phyloP scores from a whole-genome alignment of 2,888 invertebrate genomes.

The Hyppa rectilinea region DNA sequence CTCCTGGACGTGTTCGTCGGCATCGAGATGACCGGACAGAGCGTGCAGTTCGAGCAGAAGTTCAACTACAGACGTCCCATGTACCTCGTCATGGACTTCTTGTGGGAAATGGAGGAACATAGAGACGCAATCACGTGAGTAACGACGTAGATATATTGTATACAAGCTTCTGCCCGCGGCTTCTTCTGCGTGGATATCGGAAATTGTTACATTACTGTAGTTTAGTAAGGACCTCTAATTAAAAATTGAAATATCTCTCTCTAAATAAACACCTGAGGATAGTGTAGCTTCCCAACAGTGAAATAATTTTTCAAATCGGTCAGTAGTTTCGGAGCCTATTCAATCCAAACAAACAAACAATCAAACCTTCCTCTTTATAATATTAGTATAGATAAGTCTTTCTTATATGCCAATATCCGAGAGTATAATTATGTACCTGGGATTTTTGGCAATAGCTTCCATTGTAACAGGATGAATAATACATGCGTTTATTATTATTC shows the following conservation, averaged over 20 bases:
- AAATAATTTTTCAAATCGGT: too few relatives aligned
- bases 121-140: conserved; percentile 94
- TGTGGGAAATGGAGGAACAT: conserved; percentile 96
- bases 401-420: neutral
- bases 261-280: too few relatives aligned
- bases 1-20: conserved; percentile 98
- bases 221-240: too few relatives aligned
- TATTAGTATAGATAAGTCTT: neutral
- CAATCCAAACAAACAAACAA: too few relatives aligned
- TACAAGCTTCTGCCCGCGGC: too few relatives aligned
- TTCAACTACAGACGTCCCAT: conserved; percentile 99
- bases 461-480: neutral
- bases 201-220: too few relatives aligned
- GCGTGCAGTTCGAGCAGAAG: conserved; percentile 98
- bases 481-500: neutral
- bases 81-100: conserved; percentile 97
- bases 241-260: too few relatives aligned
- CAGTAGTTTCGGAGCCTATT: too few relatives aligned
- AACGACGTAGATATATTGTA: neutral
- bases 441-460: neutral
- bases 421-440: neutral
- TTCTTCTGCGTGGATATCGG: too few relatives aligned
- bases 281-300: too few relatives aligned
- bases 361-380: too few relatives aligned
- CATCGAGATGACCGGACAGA: conserved; percentile 99